phyloP scores from a whole-genome alignment of 2,113 vertebrate species.

The Naja naja region DNA sequence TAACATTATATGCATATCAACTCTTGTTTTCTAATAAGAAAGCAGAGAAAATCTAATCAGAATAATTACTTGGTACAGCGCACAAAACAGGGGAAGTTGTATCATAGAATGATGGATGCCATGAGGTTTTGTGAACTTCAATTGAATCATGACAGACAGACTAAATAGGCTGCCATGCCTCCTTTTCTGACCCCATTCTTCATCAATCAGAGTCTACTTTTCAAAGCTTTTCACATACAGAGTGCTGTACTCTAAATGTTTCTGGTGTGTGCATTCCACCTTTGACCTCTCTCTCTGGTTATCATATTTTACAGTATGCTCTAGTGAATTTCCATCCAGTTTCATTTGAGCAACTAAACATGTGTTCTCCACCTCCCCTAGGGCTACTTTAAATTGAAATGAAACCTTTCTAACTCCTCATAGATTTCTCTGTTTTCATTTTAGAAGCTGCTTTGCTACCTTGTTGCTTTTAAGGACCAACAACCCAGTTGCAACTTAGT shows the following conservation, averaged over 20 bases:
- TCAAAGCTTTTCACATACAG: neutral
- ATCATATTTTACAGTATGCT: neutral
- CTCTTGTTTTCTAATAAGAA: neutral
- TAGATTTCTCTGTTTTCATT: neutral
- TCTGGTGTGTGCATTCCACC: neutral
- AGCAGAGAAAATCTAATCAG: neutral
- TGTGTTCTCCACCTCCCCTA: neutral
- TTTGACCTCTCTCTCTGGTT: neutral
- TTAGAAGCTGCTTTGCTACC: neutral
- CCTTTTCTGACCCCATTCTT: neutral
- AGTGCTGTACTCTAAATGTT: neutral
- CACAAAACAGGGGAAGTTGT: neutral
- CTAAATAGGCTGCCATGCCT: neutral
- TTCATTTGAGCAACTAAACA: neutral
- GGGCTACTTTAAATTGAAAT: neutral
- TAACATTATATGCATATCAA: neutral
- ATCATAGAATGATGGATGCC: neutral
- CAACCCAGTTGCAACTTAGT: neutral
- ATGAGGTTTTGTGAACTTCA: neutral
- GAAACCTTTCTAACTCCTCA: neutral
- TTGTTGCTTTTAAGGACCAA: neutral
- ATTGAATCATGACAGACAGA: neutral
- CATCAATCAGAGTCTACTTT: neutral
- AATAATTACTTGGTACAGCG: neutral
- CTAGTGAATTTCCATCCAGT: neutral